Evolutionary conservation across 2,888 invertebrate species (phyloP).

Genomic region (Eudemis profundana): DNA sequence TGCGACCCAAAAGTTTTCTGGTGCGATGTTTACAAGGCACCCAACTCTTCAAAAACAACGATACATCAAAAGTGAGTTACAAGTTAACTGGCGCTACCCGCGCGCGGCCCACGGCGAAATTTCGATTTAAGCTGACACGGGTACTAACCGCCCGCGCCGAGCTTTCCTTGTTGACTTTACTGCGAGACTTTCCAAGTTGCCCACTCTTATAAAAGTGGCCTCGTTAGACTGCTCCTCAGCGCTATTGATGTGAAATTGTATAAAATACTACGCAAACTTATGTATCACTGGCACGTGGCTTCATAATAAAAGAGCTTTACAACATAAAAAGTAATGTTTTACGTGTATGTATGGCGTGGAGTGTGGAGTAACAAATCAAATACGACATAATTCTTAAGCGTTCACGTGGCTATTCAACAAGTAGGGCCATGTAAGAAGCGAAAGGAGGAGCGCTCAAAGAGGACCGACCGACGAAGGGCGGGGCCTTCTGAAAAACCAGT

Average conservation of each 20-base stretch:
- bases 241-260: slow-evolving; percentile 28
- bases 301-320: slow-evolving; percentile 22
- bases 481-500: slow-evolving; percentile 78
- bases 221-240: slow-evolving; percentile 45
- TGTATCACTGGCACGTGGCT: slow-evolving; percentile 33
- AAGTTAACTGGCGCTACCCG: slow-evolving; percentile 75
- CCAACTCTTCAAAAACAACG: slow-evolving; percentile 77
- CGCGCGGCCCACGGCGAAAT: slow-evolving; percentile 63
- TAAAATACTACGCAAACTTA: slow-evolving; percentile 16
- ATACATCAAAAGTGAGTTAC: slow-evolving; percentile 82
- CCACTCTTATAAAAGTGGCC: slow-evolving; percentile 58
- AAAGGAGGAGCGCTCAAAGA: slow-evolving; percentile 80
- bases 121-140: slow-evolving; percentile 73
- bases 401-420: slow-evolving; percentile 74
- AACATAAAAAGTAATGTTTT: slow-evolving; percentile 26
- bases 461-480: slow-evolving; percentile 72
- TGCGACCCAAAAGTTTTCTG: slow-evolving; percentile 72
- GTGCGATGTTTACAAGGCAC: slow-evolving; percentile 73
- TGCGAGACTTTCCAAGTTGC: slow-evolving; percentile 62
- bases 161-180: slow-evolving; percentile 64
- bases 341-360: slow-evolving; percentile 37
- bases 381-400: slow-evolving; percentile 68
- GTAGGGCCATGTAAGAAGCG: slow-evolving; percentile 71
- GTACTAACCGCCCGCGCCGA: slow-evolving; percentile 56
- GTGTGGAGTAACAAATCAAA: slow-evolving; percentile 67